Conservation (phyloP, 2,797 vertebrate genomes). For the Malacoctenus gilli region DNA sequence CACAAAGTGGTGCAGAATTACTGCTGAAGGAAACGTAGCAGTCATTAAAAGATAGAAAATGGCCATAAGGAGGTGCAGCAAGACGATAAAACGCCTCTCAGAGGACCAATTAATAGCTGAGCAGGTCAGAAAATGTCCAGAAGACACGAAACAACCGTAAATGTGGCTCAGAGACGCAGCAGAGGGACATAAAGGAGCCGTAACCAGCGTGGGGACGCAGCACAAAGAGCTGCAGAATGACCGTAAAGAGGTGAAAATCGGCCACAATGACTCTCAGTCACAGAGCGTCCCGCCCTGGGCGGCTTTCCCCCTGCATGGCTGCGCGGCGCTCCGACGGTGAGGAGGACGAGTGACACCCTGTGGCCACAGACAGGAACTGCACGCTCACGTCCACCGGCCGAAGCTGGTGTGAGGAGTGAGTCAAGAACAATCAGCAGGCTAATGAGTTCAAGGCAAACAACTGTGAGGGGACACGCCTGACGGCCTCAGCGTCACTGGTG, state of each 20-base stretch:
- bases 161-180: too few species aligned
- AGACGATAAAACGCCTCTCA: too few species aligned
- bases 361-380: slow-evolving; percentile 37
- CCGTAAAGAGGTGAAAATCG: background rate
- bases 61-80: background rate
- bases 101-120: too few species aligned
- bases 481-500: slow-evolving; percentile 3
- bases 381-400: background rate
- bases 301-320: background rate
- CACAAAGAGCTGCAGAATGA: background rate
- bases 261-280: background rate
- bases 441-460: slow-evolving; percentile 46
- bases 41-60: background rate
- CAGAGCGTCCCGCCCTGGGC: too few species aligned
- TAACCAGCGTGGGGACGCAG: too few species aligned
- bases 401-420: slow-evolving; percentile 40
- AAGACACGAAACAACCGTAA: too few species aligned
- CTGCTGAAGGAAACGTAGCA: background rate
- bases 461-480: slow-evolving; percentile 13
- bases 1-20: background rate
- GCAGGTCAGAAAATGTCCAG: too few species aligned
- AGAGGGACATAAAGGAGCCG: background rate
- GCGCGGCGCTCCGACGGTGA: background rate
- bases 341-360: slow-evolving; percentile 39
- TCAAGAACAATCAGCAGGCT: slow-evolving; percentile 43